Evolutionary conservation across 2,797 vertebrate genomes (phyloP), one percentile per base, ranked within the genome.

Genomic region (Acanthurus tractus): DNA sequence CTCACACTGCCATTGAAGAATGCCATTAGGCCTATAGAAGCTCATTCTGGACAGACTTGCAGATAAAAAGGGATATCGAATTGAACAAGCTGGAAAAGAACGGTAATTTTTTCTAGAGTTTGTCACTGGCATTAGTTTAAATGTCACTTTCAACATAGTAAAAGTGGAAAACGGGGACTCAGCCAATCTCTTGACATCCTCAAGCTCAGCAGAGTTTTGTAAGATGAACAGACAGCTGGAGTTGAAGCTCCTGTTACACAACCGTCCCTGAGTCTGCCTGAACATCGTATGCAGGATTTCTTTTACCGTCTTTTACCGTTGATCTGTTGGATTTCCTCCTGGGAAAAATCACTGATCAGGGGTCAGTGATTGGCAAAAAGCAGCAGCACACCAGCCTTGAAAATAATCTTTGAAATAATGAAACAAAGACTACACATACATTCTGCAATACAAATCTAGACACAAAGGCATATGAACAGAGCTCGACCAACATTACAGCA

Each of bases 281-380:
- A 48, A 22, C 12, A 13, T 12, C 18, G 20, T n/a, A 54, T 54
- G 73, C 61, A 15, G 18, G 15, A 5, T 48, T 25, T 48, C 58
- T 49, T n/a, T n/a, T n/a, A n/a, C 29, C 29, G 29, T 34, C 29
- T 34, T 34, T 34, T 34, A 34, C 12, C 50, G 2, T 18, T 75
- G 70, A 75, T 65, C 54, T 69, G 18, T 13, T 75, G n/a, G 38
- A 56, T 59, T 64, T 73, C 50, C 12, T 34, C 20, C 34, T 9
- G 38, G 38, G 38, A 10, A 40, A 40, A 40, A 40, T 40, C 38
- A 40, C 38, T 40, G 38, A 62, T 36, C 17, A 23, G 48, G 25
- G 53, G 57, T 57, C 62, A 55, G 54, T 63, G 36, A 25, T 1
- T 4, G 8, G 17, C 22, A 61, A 53, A 81, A 53, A 15, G 20